Evolutionary conservation across 2,888 invertebrate species (phyloP).

Genomic region (Aporophyla nigra): DNA sequence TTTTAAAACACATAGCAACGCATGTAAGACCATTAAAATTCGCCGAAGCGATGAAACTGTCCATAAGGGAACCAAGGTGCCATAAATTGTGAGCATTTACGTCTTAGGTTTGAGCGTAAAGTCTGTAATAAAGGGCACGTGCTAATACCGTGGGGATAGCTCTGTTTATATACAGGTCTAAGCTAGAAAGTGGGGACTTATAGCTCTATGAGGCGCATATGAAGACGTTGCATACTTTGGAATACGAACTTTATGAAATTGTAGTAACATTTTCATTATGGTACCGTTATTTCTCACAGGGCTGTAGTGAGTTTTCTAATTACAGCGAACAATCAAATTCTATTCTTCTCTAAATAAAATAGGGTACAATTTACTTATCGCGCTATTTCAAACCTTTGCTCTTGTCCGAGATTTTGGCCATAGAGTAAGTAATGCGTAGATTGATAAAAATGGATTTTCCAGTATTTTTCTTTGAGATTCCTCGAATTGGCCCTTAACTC

Average conservation of each 20-base stretch:
- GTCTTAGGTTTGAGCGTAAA: conserved; percentile 1
- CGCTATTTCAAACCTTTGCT: background rate
- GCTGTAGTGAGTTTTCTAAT: too few species aligned
- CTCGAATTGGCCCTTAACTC: background rate
- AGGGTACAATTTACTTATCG: background rate
- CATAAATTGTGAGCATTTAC: conserved; percentile 20
- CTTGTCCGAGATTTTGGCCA: too few species aligned
- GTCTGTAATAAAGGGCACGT: conserved; percentile 24
- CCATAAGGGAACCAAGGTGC: background rate
- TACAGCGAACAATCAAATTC: background rate
- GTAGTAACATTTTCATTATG: background rate
- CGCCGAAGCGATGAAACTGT: background rate
- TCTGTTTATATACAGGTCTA: conserved; percentile 10
- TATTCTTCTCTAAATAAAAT: background rate
- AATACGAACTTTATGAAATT: background rate
- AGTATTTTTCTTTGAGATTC: background rate
- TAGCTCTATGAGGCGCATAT: background rate
- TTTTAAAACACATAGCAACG: conserved; percentile 7
- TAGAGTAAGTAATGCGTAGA: background rate
- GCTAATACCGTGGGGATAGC: conserved; percentile 11
- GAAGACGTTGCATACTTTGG: background rate
- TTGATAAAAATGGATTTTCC: background rate
- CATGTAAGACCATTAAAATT: background rate
- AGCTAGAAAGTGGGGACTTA: conserved; percentile 14
- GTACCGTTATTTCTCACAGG: background rate